Percentiles rank a stretch among this genome's conserved stretches.
phyloP scores from a whole-genome alignment of 2,888 invertebrate genomes.

The Bellardia bayeri region DNA sequence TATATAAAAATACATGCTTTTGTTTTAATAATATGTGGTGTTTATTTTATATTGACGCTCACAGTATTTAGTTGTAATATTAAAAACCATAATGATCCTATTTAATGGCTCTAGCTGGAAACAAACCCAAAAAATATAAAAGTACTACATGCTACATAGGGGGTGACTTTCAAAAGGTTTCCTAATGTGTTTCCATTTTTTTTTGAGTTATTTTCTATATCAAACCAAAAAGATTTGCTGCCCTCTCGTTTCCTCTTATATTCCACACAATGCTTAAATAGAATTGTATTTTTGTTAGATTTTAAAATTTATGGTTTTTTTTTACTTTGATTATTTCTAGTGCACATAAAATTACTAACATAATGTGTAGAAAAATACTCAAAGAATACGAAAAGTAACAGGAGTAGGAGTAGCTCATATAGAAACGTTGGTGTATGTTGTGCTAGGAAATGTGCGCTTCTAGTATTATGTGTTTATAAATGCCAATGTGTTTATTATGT shows the following conservation, averaged over 20 bases:
- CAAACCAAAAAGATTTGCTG: no score
- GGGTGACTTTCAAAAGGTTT: slow-evolving; percentile 46
- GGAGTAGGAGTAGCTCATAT: not conserved
- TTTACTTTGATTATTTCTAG: slow-evolving; percentile 37
- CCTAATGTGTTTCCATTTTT: not conserved
- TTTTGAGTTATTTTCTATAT: not conserved
- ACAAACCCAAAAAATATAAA: not conserved
- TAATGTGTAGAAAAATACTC: not conserved
- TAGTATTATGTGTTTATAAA: not conserved
- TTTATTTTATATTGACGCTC: no score
- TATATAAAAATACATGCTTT: no score
- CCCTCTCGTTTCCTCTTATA: slow-evolving; percentile 8
- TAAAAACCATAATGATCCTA: slow-evolving; percentile 31
- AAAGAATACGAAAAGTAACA: not conserved
- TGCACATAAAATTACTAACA: slow-evolving; percentile 24
- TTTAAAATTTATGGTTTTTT: slow-evolving; percentile 53
- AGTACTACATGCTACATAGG: slow-evolving; percentile 18
- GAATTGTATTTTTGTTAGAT: not conserved
- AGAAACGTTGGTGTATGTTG: not conserved
- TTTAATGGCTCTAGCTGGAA: slow-evolving; percentile 37
- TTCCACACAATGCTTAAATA: not conserved
- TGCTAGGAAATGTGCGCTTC: no score
- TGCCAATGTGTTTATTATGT: slow-evolving; percentile 50
- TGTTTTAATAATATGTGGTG: no score
- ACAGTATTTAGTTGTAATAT: not conserved